These are phyloP conservation scores for Indicator indicator DNA, from an alignment of 2,113 vertebrate genomes.

Conservation along the genomic window DNA sequence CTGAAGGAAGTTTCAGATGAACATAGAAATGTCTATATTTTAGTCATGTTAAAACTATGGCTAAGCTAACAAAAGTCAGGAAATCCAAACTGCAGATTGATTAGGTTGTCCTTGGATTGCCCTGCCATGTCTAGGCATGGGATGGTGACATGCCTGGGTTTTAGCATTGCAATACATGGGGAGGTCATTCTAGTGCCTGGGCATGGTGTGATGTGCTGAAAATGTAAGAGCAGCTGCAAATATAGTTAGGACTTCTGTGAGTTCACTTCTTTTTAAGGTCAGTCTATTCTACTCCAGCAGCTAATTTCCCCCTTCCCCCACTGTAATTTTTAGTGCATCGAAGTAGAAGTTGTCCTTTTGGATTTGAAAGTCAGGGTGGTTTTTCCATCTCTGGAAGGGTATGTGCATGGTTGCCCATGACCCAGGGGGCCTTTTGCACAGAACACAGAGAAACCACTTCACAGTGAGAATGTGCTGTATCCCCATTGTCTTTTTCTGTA, in stretches of 20 bases:
- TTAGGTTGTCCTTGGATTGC: conserved; percentile 36
- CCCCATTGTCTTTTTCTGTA: neutral
- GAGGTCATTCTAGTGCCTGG: neutral
- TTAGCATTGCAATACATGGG: rapidly evolving
- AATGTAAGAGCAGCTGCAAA: neutral
- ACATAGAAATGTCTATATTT: conserved; percentile 47
- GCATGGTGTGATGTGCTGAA: neutral
- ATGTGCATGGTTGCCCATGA: rapidly evolving
- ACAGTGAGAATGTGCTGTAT: neutral
- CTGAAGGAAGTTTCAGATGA: neutral
- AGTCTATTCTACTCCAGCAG: neutral
- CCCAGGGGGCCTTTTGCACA: neutral
- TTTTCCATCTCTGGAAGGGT: neutral
- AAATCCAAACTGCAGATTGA: conserved; percentile 48
- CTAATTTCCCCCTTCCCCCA: neutral
- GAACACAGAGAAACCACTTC: neutral
- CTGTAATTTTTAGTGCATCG: neutral
- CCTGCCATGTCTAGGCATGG: neutral
- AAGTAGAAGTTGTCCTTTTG: neutral
- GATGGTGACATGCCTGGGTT: rapidly evolving
- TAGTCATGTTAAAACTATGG: conserved; percentile 59
- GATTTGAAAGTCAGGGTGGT: neutral
- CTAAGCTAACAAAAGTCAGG: conserved; percentile 41
- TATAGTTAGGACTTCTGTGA: neutral
- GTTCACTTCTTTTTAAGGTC: neutral